Evolutionary conservation across 2,888 invertebrate genomes (phyloP).

Genomic region (Apamea sordens): DNA sequence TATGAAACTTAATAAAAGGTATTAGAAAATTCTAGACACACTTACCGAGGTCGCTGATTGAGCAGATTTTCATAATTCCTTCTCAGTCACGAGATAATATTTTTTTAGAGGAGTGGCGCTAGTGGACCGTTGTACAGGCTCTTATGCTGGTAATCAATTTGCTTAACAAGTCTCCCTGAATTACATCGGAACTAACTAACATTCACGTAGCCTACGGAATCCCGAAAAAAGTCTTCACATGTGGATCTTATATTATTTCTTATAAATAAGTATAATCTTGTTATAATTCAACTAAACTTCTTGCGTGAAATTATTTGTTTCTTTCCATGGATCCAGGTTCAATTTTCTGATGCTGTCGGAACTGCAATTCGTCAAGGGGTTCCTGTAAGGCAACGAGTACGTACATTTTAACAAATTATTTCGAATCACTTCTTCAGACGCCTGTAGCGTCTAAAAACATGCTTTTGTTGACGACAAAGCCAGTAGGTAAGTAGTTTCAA

Average conservation of each 20-base stretch:
- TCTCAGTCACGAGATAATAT: too few relatives aligned
- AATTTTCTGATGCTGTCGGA: constrained; percentile 29
- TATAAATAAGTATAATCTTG: background rate
- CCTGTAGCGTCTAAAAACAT: background rate
- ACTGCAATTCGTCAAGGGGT: constrained; percentile 30
- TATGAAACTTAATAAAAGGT: too few relatives aligned
- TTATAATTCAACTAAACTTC: background rate
- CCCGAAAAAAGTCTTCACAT: too few relatives aligned
- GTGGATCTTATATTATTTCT: background rate
- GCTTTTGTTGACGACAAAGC: background rate
- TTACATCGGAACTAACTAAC: background rate
- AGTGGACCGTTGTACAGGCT: too few relatives aligned
- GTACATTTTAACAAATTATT: background rate
- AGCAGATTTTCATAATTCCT: too few relatives aligned
- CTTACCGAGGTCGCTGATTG: too few relatives aligned
- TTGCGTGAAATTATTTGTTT: background rate
- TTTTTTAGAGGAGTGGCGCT: too few relatives aligned
- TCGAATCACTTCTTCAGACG: background rate
- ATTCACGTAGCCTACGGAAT: background rate
- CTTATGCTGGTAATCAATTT: background rate
- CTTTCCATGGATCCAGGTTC: constrained; percentile 29
- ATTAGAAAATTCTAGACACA: too few relatives aligned
- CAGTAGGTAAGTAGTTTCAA: background rate
- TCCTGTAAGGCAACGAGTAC: background rate
- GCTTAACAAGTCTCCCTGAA: background rate